Evolutionary conservation across 2,113 vertebrate species (phyloP).

Genomic region (Datnioides undecimradiatus): DNA sequence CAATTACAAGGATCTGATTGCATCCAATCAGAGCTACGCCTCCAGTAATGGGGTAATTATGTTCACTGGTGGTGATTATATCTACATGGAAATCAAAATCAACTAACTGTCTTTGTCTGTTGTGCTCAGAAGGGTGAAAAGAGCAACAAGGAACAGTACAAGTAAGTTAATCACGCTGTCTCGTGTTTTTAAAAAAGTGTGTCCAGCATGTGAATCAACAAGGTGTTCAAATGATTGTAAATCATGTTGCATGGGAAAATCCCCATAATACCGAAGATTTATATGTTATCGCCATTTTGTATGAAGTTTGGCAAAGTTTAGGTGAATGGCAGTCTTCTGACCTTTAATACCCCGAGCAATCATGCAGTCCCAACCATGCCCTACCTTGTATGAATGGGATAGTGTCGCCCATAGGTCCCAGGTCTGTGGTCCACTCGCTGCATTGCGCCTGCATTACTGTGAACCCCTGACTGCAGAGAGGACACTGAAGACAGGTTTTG

Average conservation of each 20-base stretch:
- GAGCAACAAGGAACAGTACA: constrained; percentile 9
- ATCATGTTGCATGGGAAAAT: background rate
- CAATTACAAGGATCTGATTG: constrained; percentile 48
- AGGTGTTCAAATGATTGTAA: background rate
- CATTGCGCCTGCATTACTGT: constrained; percentile 69
- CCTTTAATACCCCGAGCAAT: background rate
- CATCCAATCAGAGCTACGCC: constrained; percentile 48
- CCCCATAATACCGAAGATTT: background rate
- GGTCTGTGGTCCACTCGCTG: constrained; percentile 64
- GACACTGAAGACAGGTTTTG: constrained; percentile 51
- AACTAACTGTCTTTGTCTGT: background rate
- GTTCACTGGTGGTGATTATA: constrained; percentile 43
- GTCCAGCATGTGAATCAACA: background rate
- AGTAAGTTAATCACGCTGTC: background rate
- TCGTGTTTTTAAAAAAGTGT: background rate
- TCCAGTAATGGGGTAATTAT: constrained; percentile 47
- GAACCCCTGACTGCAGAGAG: constrained; percentile 61
- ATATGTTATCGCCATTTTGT: background rate
- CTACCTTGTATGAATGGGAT: constrained; percentile 58
- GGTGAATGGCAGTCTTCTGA: background rate
- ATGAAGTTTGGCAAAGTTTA: constrained; percentile 18
- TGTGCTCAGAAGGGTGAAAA: background rate
- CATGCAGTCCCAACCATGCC: constrained; percentile 31
- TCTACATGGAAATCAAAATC: constrained; percentile 40
- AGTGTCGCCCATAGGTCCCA: constrained; percentile 27